Evolutionary conservation across 2,888 invertebrate genomes (phyloP), one percentile per base, ranked within the genome.

Genomic region (Dasypolia templi): DNA sequence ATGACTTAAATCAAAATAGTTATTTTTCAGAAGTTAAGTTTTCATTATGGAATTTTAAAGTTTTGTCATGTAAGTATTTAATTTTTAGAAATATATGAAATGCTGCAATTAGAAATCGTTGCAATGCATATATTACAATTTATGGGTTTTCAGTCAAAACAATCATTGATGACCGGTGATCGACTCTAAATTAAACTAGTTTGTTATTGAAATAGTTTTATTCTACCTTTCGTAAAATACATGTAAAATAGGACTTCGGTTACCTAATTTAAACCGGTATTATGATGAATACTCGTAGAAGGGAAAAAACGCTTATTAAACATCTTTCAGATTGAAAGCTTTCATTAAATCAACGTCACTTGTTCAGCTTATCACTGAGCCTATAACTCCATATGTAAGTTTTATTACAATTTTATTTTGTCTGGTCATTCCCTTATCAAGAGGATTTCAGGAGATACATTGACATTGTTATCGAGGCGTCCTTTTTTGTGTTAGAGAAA

Each of bases 321-420:
- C 42, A 44, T 53, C 49, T 63, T 72, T 65, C 46, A 65, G 42
- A 65, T 65, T 49, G 62, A 70, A 77, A 63, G 29, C 68, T 29
- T 58, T 75, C 68, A 73, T 83, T 86, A 70, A 83, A 83, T 85
- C 81, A 85, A 86, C 75, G 66, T 71, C 68, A 64, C 77, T 79
- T 86, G 86, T 83, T 75, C 29, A 59, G 72, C 51, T 46, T 71
- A 62, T 76, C 65, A 53, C 19, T 12, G 42, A 51, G 49, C 4
- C 58, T 44, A 58, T 66, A 32, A 42, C 6, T 26, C 35, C 12
- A 4, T 17, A 17, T 42, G 55, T 39, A 32, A 17, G 29, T 65
- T 71, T 58, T 61, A 78, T 79, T 55, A 61, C 56, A 44, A 32
- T 51, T 65, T 62, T 62, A 53, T 70, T 77, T 63, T 49, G 9